These are phyloP conservation scores for Crocuta crocuta DNA, from an alignment of 2,113 vertebrate genomes.

Conservation along the genomic window DNA sequence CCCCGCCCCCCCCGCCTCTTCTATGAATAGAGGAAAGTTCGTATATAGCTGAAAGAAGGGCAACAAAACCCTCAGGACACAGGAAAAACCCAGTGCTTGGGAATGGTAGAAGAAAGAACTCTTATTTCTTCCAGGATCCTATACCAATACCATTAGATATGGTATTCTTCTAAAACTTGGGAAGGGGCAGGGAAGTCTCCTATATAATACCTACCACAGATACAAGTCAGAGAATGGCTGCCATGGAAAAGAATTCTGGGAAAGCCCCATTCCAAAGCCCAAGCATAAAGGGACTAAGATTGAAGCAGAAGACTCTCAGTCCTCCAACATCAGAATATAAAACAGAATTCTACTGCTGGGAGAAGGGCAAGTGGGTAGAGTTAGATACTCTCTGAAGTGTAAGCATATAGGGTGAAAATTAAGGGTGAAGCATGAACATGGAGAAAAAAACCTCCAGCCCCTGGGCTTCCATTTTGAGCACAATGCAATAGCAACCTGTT, in stretches of 20 bases:
- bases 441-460: background rate
- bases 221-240: too few relatives aligned
- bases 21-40: background rate
- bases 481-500: background rate
- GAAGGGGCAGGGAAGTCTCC: too few relatives aligned
- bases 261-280: too few relatives aligned
- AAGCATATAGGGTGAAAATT: background rate
- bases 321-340: too few relatives aligned
- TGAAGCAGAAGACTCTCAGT: too few relatives aligned
- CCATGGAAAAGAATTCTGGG: too few relatives aligned
- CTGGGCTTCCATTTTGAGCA: background rate
- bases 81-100: background rate
- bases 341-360: too few relatives aligned
- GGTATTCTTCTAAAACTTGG: too few relatives aligned
- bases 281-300: too few relatives aligned
- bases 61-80: background rate
- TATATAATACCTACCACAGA: too few relatives aligned
- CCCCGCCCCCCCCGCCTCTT: background rate
- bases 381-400: background rate
- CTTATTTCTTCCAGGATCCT: too few relatives aligned
- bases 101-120: background rate
- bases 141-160: too few relatives aligned
- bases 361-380: background rate
- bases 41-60: background rate
- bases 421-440: background rate